phyloP scores from a whole-genome alignment of 2,797 vertebrate species.

The Oreortyx pictus region DNA sequence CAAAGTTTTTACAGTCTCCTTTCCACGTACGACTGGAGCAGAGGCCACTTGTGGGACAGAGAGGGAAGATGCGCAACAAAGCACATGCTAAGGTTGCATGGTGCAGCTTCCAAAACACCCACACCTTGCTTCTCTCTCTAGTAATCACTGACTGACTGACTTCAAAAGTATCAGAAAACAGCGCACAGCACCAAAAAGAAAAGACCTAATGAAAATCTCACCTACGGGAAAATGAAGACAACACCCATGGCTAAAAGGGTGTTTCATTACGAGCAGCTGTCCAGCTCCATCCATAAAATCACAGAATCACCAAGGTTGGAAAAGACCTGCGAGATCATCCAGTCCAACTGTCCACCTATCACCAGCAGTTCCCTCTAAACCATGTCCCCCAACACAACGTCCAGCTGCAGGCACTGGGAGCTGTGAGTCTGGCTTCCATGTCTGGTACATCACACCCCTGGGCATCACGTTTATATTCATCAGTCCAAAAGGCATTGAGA shows the following conservation, averaged over 20 bases:
- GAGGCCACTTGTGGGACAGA: neutral
- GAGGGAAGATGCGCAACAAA: neutral
- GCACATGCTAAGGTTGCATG: fast-evolving
- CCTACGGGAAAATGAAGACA: neutral
- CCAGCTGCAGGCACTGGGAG: neutral
- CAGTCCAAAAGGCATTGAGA: neutral
- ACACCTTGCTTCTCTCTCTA: neutral
- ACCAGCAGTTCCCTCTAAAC: too few relatives aligned
- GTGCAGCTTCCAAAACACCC: neutral
- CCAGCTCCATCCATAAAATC: neutral
- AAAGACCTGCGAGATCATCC: too few relatives aligned
- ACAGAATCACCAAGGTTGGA: too few relatives aligned
- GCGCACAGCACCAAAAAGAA: neutral
- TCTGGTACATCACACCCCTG: neutral
- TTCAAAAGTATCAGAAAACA: neutral
- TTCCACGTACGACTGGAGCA: neutral
- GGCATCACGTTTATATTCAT: neutral
- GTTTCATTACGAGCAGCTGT: neutral
- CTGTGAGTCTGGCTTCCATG: neutral
- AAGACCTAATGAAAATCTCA: neutral
- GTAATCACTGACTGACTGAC: neutral
- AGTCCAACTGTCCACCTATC: too few relatives aligned
- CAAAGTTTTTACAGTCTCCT: neutral
- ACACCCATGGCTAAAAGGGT: neutral
- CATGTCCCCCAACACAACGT: too few relatives aligned